These are phyloP conservation scores for Stenopsyche tienmushanensis DNA, from an alignment of 1,140 invertebrate genomes.

Conservation along the genomic window DNA sequence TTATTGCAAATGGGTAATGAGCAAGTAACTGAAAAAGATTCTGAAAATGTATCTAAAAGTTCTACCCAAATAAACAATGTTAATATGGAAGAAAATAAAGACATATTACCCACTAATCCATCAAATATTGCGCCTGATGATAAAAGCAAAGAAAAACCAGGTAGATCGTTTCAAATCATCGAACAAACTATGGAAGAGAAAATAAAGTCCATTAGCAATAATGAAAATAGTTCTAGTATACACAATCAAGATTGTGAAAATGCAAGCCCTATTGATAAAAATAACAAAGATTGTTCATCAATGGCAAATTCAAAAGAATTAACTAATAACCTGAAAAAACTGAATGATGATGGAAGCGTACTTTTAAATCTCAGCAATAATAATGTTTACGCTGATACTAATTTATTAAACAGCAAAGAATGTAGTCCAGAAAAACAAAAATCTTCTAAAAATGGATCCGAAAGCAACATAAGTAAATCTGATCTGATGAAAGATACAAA, in stretches of 20 bases:
- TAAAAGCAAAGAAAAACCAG: background rate
- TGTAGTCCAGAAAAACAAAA: background rate
- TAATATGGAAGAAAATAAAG: background rate
- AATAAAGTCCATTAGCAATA: background rate
- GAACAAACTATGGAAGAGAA: background rate
- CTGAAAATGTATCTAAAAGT: background rate
- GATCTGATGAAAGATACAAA: slow-evolving; percentile 1
- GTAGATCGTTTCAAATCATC: background rate
- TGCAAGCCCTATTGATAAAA: background rate
- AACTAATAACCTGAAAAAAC: background rate
- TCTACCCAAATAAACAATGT: background rate
- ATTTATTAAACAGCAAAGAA: too few relatives aligned
- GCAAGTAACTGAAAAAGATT: background rate
- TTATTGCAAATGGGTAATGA: background rate
- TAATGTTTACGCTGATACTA: too few relatives aligned
- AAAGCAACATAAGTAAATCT: background rate
- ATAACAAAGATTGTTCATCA: background rate
- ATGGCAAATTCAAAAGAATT: background rate
- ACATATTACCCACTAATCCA: background rate
- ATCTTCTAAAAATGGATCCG: background rate
- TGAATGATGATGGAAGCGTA: too few relatives aligned
- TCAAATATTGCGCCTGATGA: background rate
- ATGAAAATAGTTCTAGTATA: background rate
- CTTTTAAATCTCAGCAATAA: too few relatives aligned
- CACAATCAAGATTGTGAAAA: background rate